Evolutionary conservation across 2,797 vertebrate genomes (phyloP).

Genomic region (Phrynocephalus vlangalii): DNA sequence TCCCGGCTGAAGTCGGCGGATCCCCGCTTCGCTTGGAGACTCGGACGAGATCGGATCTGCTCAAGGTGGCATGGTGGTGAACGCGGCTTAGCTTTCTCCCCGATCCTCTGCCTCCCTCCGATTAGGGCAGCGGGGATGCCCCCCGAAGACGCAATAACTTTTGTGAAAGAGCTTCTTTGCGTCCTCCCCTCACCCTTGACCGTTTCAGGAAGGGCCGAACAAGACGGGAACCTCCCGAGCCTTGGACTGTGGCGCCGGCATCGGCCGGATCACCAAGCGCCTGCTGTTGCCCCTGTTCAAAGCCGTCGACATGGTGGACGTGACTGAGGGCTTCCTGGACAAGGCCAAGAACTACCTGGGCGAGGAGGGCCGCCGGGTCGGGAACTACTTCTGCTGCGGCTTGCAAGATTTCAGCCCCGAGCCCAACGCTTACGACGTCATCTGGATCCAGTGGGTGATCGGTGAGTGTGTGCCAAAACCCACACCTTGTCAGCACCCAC

Average conservation of each 20-base stretch:
- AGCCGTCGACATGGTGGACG: constrained; percentile 94
- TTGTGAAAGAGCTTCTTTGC: no score
- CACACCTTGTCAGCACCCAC: no score
- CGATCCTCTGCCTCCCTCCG: no score
- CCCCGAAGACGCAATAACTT: no score
- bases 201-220: constrained; percentile 86
- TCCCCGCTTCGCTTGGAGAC: no score
- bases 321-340: constrained; percentile 93
- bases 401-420: constrained; percentile 93
- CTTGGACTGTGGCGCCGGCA: constrained; percentile 95
- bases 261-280: constrained; percentile 93
- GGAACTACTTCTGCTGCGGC: constrained; percentile 90
- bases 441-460: constrained; percentile 99
- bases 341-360: constrained; percentile 91
- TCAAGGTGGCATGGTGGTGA: no score
- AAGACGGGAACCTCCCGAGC: constrained; percentile 85
- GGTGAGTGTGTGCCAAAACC: constrained; percentile 80
- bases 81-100: no score
- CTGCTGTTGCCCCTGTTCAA: constrained; percentile 92
- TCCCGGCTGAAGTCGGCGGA: no score
- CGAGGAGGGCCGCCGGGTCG: constrained; percentile 87
- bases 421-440: constrained; percentile 88
- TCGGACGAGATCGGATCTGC: no score
- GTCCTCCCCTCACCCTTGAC: rapidly evolving
- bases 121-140: no score